Evolutionary conservation across 2,113 vertebrate genomes (phyloP), one percentile per base, ranked within the genome.

Genomic region (Ellobius talpinus): DNA sequence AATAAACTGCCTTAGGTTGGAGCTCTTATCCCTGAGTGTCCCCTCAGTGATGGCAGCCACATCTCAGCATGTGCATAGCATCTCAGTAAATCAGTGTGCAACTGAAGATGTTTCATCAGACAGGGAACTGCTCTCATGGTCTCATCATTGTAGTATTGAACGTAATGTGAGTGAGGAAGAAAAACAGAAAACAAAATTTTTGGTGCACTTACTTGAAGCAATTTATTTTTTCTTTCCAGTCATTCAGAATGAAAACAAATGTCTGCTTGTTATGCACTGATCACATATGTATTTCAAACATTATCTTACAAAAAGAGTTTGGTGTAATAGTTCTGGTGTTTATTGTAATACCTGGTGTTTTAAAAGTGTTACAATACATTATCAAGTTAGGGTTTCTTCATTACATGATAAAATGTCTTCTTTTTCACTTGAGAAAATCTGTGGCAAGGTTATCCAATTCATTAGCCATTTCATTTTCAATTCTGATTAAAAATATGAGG

Each of bases 391-490:
- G 29, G 1, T 68, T 78, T 84, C 36, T 31, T 58, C 79, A 70
- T 36, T 70, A 79, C 29, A n/a, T 3, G 39, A 84, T 31, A 33
- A 82, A 36, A 68, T 74, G n/a, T 2, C 76, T 81, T 77, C 72
- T 89, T 85, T 36, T 16, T 94, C 26, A 81, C 68, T 87, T 78
- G 76, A 74, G 17, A 95, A 77, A 91, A 21, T 81, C 29, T 82
- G 63, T 73, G 58, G 70, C 26, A 82, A 16, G 14, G 76, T 78
- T 9, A 68, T 33, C 33, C 61, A 76, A 86, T 88, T 5, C 65
- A 10, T 29, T 74, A 90, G 77, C 13, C 36, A 73, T 73, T 70
- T 91, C 55, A 61, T 82, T 96, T 55, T 96, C 94, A 88, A 84
- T 84, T 90, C 42, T 85, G 47, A 23, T 39, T 78, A 65, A 65